Percentiles rank a stretch among this genome's conserved stretches.
These are phyloP conservation scores for Myotis planiceps DNA, from an alignment of 2,797 vertebrate genomes.

Conservation along the genomic window DNA sequence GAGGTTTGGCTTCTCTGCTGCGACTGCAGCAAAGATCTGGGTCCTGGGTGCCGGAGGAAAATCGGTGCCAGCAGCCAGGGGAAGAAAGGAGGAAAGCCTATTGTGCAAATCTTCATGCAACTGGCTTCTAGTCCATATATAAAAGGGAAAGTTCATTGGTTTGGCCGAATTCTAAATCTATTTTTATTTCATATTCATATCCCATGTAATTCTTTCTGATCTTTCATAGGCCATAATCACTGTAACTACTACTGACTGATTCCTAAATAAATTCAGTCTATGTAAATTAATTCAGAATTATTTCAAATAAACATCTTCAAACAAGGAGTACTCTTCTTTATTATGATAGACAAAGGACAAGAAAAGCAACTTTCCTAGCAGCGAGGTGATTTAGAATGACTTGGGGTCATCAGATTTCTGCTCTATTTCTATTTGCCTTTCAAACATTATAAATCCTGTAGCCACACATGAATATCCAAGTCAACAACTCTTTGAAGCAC, in stretches of 20 bases:
- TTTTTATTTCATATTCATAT: not conserved
- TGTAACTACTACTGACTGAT: not conserved
- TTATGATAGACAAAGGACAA: not conserved
- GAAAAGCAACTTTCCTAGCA: slow-evolving; percentile 6
- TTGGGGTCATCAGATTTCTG: not conserved
- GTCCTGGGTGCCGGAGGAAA: too few relatives aligned
- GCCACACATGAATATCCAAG: not conserved
- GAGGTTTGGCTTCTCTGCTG: too few relatives aligned
- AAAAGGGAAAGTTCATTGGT: not conserved
- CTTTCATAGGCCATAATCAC: not conserved
- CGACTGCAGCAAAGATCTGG: too few relatives aligned
- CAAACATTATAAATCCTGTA: not conserved
- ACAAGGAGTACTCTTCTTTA: not conserved
- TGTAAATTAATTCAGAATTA: not conserved
- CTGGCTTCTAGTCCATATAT: not conserved
- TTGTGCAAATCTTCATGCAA: too few relatives aligned
- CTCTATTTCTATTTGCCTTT: not conserved
- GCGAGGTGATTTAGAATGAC: not conserved
- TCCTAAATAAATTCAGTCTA: not conserved
- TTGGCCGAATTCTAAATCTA: not conserved
- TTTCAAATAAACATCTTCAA: not conserved
- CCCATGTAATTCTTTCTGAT: not conserved
- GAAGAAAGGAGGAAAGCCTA: too few relatives aligned
- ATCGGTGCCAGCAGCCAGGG: too few relatives aligned
- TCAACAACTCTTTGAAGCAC: slow-evolving; percentile 6